Conservation (phyloP, 1,140 invertebrate genomes). For the Ceratoteleas bidentatus region DNA sequence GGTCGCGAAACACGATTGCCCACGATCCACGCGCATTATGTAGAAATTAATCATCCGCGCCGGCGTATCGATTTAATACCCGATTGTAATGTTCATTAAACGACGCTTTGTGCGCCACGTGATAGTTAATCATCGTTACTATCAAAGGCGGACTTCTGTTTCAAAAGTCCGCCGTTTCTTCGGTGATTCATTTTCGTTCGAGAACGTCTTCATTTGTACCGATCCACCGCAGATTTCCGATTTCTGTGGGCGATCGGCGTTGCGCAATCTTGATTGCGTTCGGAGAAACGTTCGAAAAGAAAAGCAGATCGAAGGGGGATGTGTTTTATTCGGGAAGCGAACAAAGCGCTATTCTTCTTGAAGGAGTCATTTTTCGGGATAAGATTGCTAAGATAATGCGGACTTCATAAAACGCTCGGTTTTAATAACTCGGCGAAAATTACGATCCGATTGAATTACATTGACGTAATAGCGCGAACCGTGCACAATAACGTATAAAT, state of each 20-base stretch:
- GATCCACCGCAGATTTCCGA: no score
- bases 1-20: slow-evolving; percentile 55
- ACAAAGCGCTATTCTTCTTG: no score
- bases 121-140: slow-evolving; percentile 51
- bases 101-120: slow-evolving; percentile 41
- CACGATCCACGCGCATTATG: slow-evolving; percentile 41
- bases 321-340: no score
- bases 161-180: slow-evolving; percentile 21
- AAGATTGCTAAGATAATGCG: neutral
- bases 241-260: no score
- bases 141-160: slow-evolving; percentile 42
- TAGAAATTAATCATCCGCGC: slow-evolving; percentile 55
- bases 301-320: no score
- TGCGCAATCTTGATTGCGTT: no score
- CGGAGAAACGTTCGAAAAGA: no score
- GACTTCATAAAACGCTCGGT: slow-evolving; percentile 10
- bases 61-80: slow-evolving; percentile 45
- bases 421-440: slow-evolving; percentile 19
- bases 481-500: slow-evolving; percentile 11
- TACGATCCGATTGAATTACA: slow-evolving; percentile 11
- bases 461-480: neutral
- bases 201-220: slow-evolving; percentile 3
- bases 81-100: slow-evolving; percentile 59
- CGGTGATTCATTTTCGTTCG: slow-evolving; percentile 13
- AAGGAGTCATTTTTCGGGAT: neutral